Evolutionary conservation across 2,113 vertebrate genomes (phyloP), one percentile per base, ranked within the genome.

Genomic region (Lanius collurio): DNA sequence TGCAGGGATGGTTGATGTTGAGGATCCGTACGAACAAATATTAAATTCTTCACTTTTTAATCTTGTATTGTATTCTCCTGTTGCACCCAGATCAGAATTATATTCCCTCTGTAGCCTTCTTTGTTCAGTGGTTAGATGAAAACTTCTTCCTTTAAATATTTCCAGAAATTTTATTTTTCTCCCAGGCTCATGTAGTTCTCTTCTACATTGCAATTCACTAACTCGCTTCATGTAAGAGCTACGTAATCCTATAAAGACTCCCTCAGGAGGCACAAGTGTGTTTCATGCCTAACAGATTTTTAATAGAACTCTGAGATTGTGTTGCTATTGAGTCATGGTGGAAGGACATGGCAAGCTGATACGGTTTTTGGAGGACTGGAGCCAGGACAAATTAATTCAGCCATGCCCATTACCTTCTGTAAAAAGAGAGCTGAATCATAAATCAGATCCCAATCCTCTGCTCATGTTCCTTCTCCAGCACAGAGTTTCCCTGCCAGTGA

Each of bases 151-250:
- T 87, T 79, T 73, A 70, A 70, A 30, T 78, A 46, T 73, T 73
- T 79, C 49, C 70, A 83, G 49, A 76, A 67, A 41, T 27, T 31
- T 57, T 46, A 13, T 70, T 88, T 80, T 92, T 80, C 37, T 83
- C 30, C 42, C 37, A 62, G 49, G 31, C 57, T 60, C 17, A 33
- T 26, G 10, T 23, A 83, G 6, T 52, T 82, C 42, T 46, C 3
- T 76, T 83, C 53, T 64, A 13, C 65, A 57, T 59, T 90, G 30
- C 82, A 80, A 70, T 74, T 92, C 78, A 83, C 39, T 57, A 49
- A 85, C 9, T 22, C 0, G 0, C 74, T 70, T 57, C 28, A 33
- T 3, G 1, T 50, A 70, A 35, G 39, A 63, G 16, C 56, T 52
- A 39, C 0, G 3, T 70, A 64, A 90, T 81, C 76, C 18, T 31